Evolutionary conservation across 2,113 vertebrate species (phyloP).

Genomic region (Fregata magnificens): DNA sequence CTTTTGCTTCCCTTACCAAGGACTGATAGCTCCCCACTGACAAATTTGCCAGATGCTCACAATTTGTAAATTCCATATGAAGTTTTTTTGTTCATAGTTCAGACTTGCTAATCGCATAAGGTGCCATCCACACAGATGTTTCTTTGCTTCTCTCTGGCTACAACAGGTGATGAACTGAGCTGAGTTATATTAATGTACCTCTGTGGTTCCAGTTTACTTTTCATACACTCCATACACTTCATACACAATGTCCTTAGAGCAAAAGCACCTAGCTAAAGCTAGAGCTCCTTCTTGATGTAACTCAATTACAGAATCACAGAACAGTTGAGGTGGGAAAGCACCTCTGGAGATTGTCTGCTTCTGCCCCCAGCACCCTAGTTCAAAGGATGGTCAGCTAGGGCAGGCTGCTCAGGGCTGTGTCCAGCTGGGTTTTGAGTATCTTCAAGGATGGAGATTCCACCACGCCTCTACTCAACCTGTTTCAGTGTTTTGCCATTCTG

Average conservation of each 20-base stretch:
- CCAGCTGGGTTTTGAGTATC: neutral
- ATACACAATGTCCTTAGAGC: neutral
- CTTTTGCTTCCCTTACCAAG: neutral
- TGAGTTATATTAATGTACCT: neutral
- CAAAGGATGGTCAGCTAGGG: neutral
- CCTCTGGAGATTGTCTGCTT: neutral
- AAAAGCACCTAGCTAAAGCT: neutral
- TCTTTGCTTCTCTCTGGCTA: neutral
- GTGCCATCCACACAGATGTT: neutral
- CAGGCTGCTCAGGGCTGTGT: neutral
- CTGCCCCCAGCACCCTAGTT: accelerated
- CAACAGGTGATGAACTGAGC: neutral
- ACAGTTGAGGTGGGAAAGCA: neutral
- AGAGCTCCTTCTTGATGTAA: neutral
- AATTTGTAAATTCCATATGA: neutral
- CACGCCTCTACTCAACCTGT: neutral
- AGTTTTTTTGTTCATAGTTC: neutral
- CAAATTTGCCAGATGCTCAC: slow-evolving; percentile 10
- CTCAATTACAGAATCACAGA: neutral
- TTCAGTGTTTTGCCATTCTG: neutral
- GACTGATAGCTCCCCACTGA: neutral
- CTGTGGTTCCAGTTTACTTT: neutral
- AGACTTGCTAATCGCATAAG: neutral
- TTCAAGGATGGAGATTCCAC: neutral
- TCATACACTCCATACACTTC: neutral